Conservation (phyloP, 2,888 invertebrate genomes). For the Furcula furcula region DNA sequence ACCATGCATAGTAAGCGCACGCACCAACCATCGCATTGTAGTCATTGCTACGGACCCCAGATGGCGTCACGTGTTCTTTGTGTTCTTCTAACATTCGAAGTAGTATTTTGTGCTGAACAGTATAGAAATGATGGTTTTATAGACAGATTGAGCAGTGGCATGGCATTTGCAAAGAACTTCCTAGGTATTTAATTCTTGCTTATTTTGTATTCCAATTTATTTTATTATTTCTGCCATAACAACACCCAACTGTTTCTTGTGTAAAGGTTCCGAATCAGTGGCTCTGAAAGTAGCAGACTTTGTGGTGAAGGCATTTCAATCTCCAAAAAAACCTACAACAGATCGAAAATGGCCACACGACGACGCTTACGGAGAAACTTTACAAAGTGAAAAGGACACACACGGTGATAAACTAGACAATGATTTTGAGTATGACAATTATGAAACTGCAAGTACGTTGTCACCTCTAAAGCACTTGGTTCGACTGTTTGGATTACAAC, state of each 20-base stretch:
- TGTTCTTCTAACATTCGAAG: conserved; percentile 37
- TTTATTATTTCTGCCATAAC: no score
- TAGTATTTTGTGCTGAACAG: conserved; percentile 40
- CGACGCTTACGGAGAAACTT: conserved; percentile 27
- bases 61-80: conserved; percentile 61
- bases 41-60: conserved; percentile 47
- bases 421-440: conserved; percentile 39
- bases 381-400: conserved; percentile 31
- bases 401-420: conserved; percentile 44
- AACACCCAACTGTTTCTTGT: no score
- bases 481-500: conserved; percentile 88
- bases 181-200: conserved; percentile 45
- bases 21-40: conserved; percentile 38
- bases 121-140: conserved; percentile 55
- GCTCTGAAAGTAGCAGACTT: conserved; percentile 73
- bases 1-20: conserved; percentile 39
- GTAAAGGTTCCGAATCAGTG: conserved; percentile 72
- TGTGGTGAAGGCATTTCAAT: conserved; percentile 68
- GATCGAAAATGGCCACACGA: conserved; percentile 31
- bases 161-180: conserved; percentile 70
- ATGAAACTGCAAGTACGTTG: conserved; percentile 80
- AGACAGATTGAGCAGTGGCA: conserved; percentile 60
- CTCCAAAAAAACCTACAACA: conserved; percentile 36
- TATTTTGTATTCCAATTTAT: no score
- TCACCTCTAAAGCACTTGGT: conserved; percentile 77